A percentile compares a stretch with the other conserved stretches of the same genome.
These are phyloP conservation scores for Nibea albiflora DNA, from an alignment of 2,113 vertebrate genomes.

Conservation along the genomic window DNA sequence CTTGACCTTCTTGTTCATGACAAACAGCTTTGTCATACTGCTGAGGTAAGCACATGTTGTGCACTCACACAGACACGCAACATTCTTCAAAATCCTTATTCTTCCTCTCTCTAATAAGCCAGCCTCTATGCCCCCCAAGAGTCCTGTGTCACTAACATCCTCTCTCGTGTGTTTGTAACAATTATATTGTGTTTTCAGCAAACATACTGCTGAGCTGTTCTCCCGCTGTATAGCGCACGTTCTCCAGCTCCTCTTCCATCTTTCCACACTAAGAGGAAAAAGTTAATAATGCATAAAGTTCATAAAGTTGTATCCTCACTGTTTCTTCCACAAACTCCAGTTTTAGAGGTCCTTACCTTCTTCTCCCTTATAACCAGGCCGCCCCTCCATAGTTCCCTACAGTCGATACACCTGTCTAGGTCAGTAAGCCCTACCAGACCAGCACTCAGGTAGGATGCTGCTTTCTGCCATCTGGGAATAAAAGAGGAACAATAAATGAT, in stretches of 20 bases:
- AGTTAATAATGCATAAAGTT: slow-evolving; percentile 1
- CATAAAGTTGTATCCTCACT: background rate
- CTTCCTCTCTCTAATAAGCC: background rate
- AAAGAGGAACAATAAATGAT: background rate
- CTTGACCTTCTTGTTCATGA: background rate
- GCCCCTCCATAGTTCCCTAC: slow-evolving; percentile 75
- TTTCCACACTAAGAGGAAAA: background rate
- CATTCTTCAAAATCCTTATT: background rate
- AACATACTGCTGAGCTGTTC: slow-evolving; percentile 7
- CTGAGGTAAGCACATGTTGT: background rate
- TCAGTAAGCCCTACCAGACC: slow-evolving; percentile 42
- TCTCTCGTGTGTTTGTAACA: slow-evolving; percentile 18
- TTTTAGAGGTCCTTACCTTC: slow-evolving; percentile 62
- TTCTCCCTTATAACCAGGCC: slow-evolving; percentile 75
- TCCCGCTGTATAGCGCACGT: background rate
- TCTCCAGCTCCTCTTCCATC: background rate
- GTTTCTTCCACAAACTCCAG: background rate
- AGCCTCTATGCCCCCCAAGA: background rate
- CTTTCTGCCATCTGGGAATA: slow-evolving; percentile 73
- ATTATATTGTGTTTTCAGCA: slow-evolving; percentile 11
- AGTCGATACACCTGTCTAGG: slow-evolving; percentile 49
- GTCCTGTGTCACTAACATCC: slow-evolving; percentile 9
- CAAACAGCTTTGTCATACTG: background rate
- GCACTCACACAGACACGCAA: slow-evolving; percentile 3
- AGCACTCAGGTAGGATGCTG: slow-evolving; percentile 66